phyloP scores from a whole-genome alignment of 2,888 invertebrate genomes.

The Eupithecia inturbata region DNA sequence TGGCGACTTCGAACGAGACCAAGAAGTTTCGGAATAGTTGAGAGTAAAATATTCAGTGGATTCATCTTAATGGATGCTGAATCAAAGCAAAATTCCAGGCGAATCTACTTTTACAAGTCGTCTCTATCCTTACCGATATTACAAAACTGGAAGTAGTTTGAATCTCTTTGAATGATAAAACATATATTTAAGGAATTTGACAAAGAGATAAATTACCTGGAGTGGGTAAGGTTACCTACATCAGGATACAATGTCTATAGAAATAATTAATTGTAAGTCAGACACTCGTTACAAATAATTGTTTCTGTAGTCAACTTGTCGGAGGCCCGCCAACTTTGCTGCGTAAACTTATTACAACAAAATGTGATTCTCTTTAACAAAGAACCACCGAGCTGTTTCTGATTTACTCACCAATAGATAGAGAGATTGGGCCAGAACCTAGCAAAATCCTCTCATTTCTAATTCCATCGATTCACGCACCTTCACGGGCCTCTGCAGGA shows the following conservation, averaged over 20 bases:
- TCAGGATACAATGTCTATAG: no score
- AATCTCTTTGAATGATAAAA: no score
- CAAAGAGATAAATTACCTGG: no score
- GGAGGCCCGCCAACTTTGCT: no score
- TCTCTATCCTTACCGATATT: not conserved
- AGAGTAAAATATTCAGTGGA: not conserved
- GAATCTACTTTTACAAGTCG: not conserved
- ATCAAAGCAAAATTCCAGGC: not conserved
- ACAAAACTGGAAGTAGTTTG: no score
- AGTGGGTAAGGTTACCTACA: no score
- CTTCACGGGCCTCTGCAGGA: conserved; percentile 11
- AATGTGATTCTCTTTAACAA: no score
- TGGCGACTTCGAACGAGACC: conserved; percentile 13
- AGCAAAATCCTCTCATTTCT: not conserved
- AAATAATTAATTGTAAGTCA: no score
- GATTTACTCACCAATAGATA: not conserved
- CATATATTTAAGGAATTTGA: no score
- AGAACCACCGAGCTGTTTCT: not conserved
- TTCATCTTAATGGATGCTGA: not conserved
- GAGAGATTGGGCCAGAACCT: not conserved
- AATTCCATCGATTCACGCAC: conserved; percentile 6
- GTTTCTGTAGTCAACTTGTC: no score
- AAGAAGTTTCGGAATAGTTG: conserved; percentile 5
- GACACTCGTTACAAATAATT: no score
- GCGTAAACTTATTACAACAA: no score